Evolutionary conservation across 2,888 invertebrate species (phyloP).

Genomic region (Sesamia inferens): DNA sequence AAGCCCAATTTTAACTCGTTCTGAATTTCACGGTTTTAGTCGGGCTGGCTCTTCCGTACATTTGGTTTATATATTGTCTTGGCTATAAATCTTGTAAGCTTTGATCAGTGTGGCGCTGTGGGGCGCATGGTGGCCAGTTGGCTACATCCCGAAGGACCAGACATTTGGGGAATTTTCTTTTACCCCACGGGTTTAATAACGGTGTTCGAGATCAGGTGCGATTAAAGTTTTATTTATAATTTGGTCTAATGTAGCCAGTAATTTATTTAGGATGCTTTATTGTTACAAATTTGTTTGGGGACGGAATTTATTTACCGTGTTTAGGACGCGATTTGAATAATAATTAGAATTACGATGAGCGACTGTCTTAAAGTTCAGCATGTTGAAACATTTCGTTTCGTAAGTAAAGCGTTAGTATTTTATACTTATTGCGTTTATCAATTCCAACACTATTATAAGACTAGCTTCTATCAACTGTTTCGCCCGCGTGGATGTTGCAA

Average conservation of each 20-base stretch:
- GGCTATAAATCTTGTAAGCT: slow-evolving; percentile 77
- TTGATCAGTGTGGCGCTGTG: slow-evolving; percentile 68
- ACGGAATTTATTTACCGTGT: slow-evolving; percentile 37
- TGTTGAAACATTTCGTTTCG: slow-evolving; percentile 9
- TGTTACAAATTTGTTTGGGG: slow-evolving; percentile 41
- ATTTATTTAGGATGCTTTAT: slow-evolving; percentile 53
- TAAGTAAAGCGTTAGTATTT: neutral
- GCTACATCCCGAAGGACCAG: slow-evolving; percentile 54
- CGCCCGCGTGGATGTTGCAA: neutral
- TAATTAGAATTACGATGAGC: slow-evolving; percentile 23
- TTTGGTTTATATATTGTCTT: slow-evolving; percentile 78
- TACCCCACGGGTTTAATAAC: slow-evolving; percentile 61
- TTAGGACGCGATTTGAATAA: slow-evolving; percentile 43
- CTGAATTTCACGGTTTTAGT: slow-evolving; percentile 71
- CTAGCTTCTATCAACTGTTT: neutral
- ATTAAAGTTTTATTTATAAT: slow-evolving; percentile 64
- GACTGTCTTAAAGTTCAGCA: slow-evolving; percentile 4
- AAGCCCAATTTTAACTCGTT: slow-evolving; percentile 64
- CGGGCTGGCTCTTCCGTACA: slow-evolving; percentile 74
- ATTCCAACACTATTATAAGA: neutral
- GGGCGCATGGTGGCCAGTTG: slow-evolving; percentile 31
- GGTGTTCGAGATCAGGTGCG: slow-evolving; percentile 67
- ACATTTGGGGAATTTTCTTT: slow-evolving; percentile 47
- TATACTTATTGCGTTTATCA: neutral
- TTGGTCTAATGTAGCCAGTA: slow-evolving; percentile 58